Evolutionary conservation across 2,797 vertebrate genomes (phyloP).

Genomic region (Aphelocoma californica): DNA sequence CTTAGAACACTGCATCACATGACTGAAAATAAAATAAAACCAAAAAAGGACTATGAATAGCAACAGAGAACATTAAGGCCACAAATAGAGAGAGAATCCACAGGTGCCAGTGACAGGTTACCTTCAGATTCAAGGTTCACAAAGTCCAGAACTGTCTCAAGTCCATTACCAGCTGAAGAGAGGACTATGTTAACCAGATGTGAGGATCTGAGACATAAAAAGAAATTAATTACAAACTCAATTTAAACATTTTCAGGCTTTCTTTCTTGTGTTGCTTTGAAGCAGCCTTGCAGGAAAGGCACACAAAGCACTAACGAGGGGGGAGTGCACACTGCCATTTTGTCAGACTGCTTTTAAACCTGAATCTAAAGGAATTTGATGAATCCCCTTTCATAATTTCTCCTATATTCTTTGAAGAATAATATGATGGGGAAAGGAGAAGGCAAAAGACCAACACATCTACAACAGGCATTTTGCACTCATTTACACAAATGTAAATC

Average conservation of each 20-base stretch:
- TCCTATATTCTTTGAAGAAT: conserved; percentile 9
- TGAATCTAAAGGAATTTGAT: conserved; percentile 23
- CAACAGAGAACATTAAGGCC: background rate
- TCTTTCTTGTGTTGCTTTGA: background rate
- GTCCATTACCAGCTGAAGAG: background rate
- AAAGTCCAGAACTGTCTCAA: background rate
- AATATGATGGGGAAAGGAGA: background rate
- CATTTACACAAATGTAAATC: background rate
- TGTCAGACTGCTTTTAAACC: conserved; percentile 18
- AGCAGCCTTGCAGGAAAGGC: conserved; percentile 11
- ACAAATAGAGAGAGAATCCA: background rate
- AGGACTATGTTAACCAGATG: background rate
- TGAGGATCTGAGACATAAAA: background rate
- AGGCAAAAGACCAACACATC: background rate
- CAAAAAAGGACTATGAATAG: background rate
- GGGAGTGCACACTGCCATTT: background rate
- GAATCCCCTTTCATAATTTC: background rate
- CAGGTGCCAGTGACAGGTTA: background rate
- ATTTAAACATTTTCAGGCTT: conserved; percentile 10
- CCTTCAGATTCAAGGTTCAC: conserved; percentile 2
- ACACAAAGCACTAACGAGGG: background rate
- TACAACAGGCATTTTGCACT: background rate
- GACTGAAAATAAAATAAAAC: conserved; percentile 40
- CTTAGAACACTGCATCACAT: conserved; percentile 6
- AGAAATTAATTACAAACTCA: conserved; percentile 11